Conservation (phyloP, 2,797 vertebrate genomes). For the Anguilla megastoma region DNA sequence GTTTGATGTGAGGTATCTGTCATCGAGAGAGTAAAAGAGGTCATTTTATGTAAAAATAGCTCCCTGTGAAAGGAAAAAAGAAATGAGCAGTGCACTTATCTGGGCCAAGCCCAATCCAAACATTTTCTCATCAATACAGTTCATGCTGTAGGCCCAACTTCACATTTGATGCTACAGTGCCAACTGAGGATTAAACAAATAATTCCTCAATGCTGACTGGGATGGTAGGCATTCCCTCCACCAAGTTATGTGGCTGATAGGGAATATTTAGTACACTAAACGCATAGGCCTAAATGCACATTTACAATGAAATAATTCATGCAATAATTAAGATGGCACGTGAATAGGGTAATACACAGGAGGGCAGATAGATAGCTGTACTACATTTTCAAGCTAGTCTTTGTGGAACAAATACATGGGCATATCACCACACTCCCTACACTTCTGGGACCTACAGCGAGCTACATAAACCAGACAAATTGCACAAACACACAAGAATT, state of each 20-base stretch:
- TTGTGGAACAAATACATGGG: neutral
- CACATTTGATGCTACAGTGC: neutral
- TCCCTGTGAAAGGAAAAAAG: conserved; percentile 34
- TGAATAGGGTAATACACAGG: neutral
- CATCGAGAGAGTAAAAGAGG: conserved; percentile 38
- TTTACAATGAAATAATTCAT: neutral
- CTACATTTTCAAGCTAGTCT: conserved; percentile 20
- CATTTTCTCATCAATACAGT: neutral
- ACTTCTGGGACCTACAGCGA: conserved; percentile 14
- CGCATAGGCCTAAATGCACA: neutral
- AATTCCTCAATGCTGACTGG: neutral
- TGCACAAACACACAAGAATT: conserved; percentile 39
- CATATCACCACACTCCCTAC: neutral
- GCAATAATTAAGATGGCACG: neutral
- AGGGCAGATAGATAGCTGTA: neutral
- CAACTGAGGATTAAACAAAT: conserved; percentile 22
- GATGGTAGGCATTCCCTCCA: neutral
- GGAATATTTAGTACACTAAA: neutral
- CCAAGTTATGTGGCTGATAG: neutral
- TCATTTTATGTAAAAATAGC: conserved; percentile 43
- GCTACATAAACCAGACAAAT: conserved; percentile 41
- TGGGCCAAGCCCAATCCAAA: conserved; percentile 22
- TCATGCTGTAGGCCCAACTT: too few relatives aligned
- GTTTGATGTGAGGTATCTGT: neutral
- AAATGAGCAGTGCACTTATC: conserved; percentile 33